Evolutionary conservation across 2,113 vertebrate species (phyloP), one percentile per base, ranked within the genome.

Genomic region (Anhinga rufa): DNA sequence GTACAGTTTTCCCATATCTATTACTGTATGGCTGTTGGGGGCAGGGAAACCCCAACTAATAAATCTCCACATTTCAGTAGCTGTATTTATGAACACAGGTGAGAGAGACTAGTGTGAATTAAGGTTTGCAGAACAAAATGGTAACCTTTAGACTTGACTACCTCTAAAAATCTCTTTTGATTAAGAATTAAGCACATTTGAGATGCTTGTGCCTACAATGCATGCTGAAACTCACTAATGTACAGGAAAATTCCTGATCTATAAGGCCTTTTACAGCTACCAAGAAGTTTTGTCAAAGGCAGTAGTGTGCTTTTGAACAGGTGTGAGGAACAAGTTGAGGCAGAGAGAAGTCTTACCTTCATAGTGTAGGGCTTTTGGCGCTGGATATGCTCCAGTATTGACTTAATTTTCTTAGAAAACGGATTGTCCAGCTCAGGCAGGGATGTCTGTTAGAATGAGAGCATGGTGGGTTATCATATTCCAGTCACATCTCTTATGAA

Each of bases 361-460:
- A 99, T 99, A 2, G 98, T 99, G 95, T 98, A 98, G 10, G 98
- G 97, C 88, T 98, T 98, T 86, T 98, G 98, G 58, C 98, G 97
- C 61, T 99, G 98, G 89, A 99, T 97, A 32, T 70, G 92, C 49
- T 82, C 81, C 92, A 99, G 97, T 86, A 99, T 97, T 88, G 97
- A 96, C 58, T 97, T 98, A 31, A 99, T 88, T 81, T 98, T 99
- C 86, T 97, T 98, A 10, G 99, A 99, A 78, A 98, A 76, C 0
- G 98, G 98, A 90, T 97, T 99, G 93, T 99, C 98, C 96, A 99
- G 91, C 80, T 98, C 97, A 40, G 99, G 99, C 93, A 99, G 97
- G 4, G 75, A 90, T n/a, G 86, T 97, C 99, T 99, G 93, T 76
- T 24, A 52, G 62, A 72, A 78, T 4, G 11, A 78, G 64, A 72